A percentile compares a stretch with the other conserved stretches of the same genome.
These are phyloP conservation scores for Eutolmus rufibarbis DNA, from an alignment of 2,888 invertebrate genomes.

Conservation along the genomic window DNA sequence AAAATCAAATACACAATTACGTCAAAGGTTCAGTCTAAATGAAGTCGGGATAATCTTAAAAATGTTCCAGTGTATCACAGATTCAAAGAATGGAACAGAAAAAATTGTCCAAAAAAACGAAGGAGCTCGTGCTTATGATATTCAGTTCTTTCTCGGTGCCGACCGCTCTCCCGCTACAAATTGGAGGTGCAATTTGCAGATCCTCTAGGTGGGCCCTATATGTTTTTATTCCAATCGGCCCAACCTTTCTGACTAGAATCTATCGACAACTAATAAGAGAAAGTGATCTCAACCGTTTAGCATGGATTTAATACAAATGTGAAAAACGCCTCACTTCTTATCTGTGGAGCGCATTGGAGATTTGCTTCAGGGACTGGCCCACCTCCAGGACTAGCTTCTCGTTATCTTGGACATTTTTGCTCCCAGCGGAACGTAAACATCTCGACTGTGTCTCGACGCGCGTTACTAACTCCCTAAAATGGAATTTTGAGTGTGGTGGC, in stretches of 20 bases:
- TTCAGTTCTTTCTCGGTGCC: conserved; percentile 15
- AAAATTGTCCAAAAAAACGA: conserved; percentile 22
- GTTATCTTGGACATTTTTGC: conserved; percentile 74
- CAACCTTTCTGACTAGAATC: conserved; percentile 23
- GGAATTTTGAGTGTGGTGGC: conserved; percentile 87
- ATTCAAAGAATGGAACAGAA: conserved; percentile 37
- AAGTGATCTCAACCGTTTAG: conserved; percentile 13
- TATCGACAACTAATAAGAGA: conserved; percentile 24
- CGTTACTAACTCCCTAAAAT: conserved; percentile 78
- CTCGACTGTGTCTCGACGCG: conserved; percentile 75
- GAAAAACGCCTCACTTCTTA: conserved; percentile 52
- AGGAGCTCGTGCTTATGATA: conserved; percentile 3
- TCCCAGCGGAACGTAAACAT: conserved; percentile 73
- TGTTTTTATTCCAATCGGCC: not conserved
- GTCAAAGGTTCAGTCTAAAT: conserved; percentile 28
- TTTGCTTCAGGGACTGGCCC: conserved; percentile 62
- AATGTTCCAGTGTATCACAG: conserved; percentile 38
- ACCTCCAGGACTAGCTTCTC: conserved; percentile 75
- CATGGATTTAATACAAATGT: not conserved
- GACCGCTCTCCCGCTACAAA: not conserved
- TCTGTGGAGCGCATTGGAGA: conserved; percentile 63
- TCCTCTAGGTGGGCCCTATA: not conserved
- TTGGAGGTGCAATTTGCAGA: not conserved
- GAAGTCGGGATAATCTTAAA: conserved; percentile 11
- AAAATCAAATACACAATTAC: conserved; percentile 9